Percentiles rank a stretch among this genome's conserved stretches.
phyloP scores from a whole-genome alignment of 64 coral and sea anemone genomes.

The Pocillopora damicornis region DNA sequence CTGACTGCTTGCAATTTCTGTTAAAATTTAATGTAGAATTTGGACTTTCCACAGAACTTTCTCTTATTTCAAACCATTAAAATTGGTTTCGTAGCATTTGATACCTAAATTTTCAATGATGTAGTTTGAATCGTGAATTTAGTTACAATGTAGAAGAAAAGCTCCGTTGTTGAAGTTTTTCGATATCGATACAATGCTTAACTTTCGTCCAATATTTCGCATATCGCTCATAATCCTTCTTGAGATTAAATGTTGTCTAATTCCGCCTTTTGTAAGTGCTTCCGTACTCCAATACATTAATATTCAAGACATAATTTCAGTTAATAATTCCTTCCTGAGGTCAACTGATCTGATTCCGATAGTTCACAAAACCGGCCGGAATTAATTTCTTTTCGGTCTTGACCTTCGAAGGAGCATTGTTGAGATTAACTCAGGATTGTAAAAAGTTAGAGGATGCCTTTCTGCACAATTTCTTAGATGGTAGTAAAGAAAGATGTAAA shows the following conservation, averaged over 20 bases:
- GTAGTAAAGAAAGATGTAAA: no score
- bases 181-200: neutral
- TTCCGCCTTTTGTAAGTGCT: neutral
- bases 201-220: neutral
- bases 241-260: neutral
- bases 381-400: neutral
- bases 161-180: neutral
- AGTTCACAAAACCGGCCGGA: neutral
- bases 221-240: neutral
- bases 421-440: no score
- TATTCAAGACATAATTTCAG: conserved; percentile 3
- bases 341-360: neutral
- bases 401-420: neutral
- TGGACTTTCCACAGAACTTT: neutral
- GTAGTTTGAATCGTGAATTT: no score
- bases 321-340: neutral
- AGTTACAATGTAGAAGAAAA: neutral
- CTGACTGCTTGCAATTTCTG: no score
- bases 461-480: no score
- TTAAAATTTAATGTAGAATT: neutral
- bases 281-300: neutral
- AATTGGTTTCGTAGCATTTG: no score
- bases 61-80: neutral
- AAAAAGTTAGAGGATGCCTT: no score
- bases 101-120: no score